Conservation (phyloP, 2,113 vertebrate genomes). For the Lasiurus cinereus region DNA sequence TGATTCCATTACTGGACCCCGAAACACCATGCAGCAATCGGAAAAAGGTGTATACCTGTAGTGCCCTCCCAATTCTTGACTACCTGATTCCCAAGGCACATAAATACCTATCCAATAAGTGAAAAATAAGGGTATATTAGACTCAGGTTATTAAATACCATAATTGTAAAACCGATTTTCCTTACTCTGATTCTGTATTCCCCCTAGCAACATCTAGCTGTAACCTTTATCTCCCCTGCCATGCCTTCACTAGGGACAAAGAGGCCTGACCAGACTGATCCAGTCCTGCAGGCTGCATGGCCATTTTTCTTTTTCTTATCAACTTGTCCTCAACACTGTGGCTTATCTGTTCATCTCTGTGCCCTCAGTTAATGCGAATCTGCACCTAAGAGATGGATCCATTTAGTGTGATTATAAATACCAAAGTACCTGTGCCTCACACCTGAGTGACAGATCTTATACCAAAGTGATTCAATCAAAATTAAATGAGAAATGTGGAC, state of each 20-base stretch:
- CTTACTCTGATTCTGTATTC: neutral
- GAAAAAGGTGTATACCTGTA: neutral
- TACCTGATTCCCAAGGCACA: neutral
- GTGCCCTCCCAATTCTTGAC: neutral
- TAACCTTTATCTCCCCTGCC: neutral
- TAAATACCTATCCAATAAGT: neutral
- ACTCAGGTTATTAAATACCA: neutral
- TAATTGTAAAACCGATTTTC: neutral
- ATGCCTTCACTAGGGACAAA: neutral
- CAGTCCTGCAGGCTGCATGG: neutral
- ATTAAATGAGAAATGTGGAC: slow-evolving; percentile 28
- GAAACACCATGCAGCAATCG: neutral
- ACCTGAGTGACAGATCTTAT: neutral
- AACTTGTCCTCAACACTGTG: neutral
- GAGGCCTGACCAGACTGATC: neutral
- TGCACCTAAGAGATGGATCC: neutral
- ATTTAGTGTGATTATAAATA: slow-evolving; percentile 43
- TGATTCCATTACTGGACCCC: neutral
- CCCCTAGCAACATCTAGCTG: neutral
- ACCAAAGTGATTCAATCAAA: neutral
- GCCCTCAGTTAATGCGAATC: neutral
- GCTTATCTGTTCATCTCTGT: neutral
- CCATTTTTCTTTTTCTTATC: slow-evolving; percentile 2
- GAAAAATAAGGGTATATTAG: neutral
- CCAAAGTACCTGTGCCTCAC: neutral